Conservation (phyloP, 2,888 invertebrate species). For the Rhabditoides inermis region DNA sequence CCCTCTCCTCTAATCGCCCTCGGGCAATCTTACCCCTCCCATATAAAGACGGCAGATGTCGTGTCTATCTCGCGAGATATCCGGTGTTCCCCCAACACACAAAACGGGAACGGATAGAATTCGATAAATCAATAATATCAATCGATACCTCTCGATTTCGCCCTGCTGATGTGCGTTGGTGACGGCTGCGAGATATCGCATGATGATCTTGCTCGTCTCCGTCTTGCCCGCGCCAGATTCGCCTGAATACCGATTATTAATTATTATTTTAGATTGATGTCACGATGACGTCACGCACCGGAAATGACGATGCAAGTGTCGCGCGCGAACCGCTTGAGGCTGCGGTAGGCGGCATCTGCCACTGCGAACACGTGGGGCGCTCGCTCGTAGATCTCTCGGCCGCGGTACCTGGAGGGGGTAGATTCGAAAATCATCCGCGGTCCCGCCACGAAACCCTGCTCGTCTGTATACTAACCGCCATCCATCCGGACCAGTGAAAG, state of each 20-base stretch:
- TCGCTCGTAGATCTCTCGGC: constrained; percentile 89
- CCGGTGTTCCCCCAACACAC: too few species aligned
- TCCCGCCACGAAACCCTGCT: too few species aligned
- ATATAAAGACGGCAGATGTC: too few species aligned
- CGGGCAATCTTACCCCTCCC: too few species aligned
- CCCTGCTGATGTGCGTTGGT: constrained; percentile 82
- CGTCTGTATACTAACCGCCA: too few species aligned
- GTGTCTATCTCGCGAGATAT: too few species aligned
- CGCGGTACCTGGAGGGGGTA: constrained; percentile 62
- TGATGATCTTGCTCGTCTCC: constrained; percentile 96
- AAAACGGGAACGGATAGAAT: background rate
- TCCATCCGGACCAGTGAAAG: too few species aligned
- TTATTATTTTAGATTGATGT: background rate
- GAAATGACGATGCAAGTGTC: constrained; percentile 85
- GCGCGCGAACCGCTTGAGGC: constrained; percentile 77
- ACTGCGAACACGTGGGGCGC: constrained; percentile 95
- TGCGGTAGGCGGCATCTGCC: constrained; percentile 87
- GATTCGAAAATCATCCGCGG: too few species aligned
- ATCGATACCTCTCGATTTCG: constrained; percentile 95
- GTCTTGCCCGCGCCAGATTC: constrained; percentile 98
- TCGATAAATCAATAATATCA: too few species aligned
- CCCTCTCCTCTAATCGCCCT: too few species aligned
- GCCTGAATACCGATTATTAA: constrained; percentile 49
- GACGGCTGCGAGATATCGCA: constrained; percentile 90
- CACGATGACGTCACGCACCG: constrained; percentile 56